Evolutionary conservation across 2,888 invertebrate species (phyloP), one percentile per base, ranked within the genome.

Genomic region (Pachliopta kotzebuea): DNA sequence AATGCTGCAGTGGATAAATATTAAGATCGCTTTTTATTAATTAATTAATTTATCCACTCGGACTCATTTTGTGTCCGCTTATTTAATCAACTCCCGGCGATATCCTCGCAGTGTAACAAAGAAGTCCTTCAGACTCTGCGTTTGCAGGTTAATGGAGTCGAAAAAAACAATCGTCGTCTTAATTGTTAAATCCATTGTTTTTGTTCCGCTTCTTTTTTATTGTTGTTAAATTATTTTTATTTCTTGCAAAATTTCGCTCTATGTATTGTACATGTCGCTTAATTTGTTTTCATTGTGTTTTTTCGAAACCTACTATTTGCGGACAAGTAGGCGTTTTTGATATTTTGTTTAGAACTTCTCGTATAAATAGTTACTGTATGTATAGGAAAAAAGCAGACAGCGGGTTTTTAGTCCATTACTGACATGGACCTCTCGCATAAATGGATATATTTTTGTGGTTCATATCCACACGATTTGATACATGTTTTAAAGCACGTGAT

Each of bases 31-130:
- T 23, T 52, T 52, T 21, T 45, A n/a, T 45, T 45, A 18, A 6
- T n/a, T n/a, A n/a, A n/a, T 42, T 18, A 17, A 6, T 45, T n/a
- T 45, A 45, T 45, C n/a, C 18, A 52, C 11, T 21, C 50, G 0
- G 9, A 52, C 50, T 23, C 21, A 52, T 52, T 52, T 3, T n/a
- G 50, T 21, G 18, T n/a, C 18, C 45, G 45, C 26, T 24, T 45
- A 58, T 29, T 20, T 24, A 59, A 50, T 50, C 50, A 14, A 52
- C 11, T 52, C 50, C 50, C 14, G 21, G 21, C 50, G 20, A 52
- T 20, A 52, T 52, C 37, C 29, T 23, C 26, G 59, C 31, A 60
- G 18, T 52, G 23, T 53, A 60, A 60, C 52, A 60, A 60, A 37
- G 23, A 23, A 29, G 37, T 52, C 18, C 29, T 49, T 60, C 50